These are phyloP conservation scores for Pogonognathellus flavescens DNA, from an alignment of 1,140 invertebrate genomes.

Conservation along the genomic window DNA sequence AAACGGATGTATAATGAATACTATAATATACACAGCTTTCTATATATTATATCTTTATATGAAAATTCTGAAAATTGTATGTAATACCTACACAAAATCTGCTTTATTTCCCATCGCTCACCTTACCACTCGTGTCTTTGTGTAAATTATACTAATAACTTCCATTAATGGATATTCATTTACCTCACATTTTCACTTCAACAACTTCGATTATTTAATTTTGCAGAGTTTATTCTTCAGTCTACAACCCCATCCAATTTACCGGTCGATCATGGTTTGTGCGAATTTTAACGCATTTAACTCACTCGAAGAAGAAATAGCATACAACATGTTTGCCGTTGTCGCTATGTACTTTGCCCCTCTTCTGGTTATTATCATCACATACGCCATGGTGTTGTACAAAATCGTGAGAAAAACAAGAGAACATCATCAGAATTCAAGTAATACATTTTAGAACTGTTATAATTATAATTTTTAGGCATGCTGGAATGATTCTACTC, in stretches of 20 bases:
- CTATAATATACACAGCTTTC: too few relatives aligned
- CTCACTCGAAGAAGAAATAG: slow-evolving; percentile 75
- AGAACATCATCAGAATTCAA: slow-evolving; percentile 57
- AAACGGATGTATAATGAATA: too few relatives aligned
- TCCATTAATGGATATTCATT: too few relatives aligned
- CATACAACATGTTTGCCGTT: slow-evolving; percentile 83
- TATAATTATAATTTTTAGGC: too few relatives aligned
- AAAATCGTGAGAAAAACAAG: slow-evolving; percentile 75
- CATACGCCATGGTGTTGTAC: slow-evolving; percentile 81
- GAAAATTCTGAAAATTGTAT: too few relatives aligned
- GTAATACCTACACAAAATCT: too few relatives aligned
- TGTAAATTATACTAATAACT: too few relatives aligned
- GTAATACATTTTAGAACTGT: not conserved
- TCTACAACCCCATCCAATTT: slow-evolving; percentile 76
- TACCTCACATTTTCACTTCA: too few relatives aligned
- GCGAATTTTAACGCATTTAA: slow-evolving; percentile 83
- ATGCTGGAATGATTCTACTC: too few relatives aligned
- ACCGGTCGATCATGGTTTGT: slow-evolving; percentile 75
- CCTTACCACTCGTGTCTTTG: too few relatives aligned
- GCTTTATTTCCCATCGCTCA: too few relatives aligned
- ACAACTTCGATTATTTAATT: slow-evolving; percentile 49
- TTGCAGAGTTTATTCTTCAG: slow-evolving; percentile 83
- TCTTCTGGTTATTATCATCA: slow-evolving; percentile 79
- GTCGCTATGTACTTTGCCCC: slow-evolving; percentile 84
- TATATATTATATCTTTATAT: too few relatives aligned